Evolutionary conservation across 2,113 vertebrate species (phyloP).

Genomic region (Rhizomys pruinosus): DNA sequence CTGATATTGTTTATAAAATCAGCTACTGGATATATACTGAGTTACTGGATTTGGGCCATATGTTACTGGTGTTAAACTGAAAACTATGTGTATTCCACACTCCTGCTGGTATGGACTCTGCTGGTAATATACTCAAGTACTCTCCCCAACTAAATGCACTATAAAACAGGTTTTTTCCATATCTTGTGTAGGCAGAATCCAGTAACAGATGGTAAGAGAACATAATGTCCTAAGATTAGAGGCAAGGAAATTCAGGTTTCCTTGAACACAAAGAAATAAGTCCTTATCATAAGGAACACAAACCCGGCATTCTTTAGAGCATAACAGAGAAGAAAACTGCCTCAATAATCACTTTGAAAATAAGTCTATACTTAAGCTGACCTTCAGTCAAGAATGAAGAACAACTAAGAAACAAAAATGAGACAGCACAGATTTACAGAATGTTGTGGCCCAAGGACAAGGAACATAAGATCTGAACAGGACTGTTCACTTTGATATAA

Average conservation of each 20-base stretch:
- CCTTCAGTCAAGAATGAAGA: slow-evolving; percentile 5
- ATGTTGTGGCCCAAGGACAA: neutral
- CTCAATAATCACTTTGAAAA: slow-evolving; percentile 15
- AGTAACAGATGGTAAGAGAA: slow-evolving; percentile 71
- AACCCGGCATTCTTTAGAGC: slow-evolving; percentile 35
- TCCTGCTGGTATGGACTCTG: neutral
- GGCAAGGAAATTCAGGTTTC: slow-evolving; percentile 64
- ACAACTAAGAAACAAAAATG: neutral
- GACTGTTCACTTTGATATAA: neutral
- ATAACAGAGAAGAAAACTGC: neutral
- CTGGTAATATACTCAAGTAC: neutral
- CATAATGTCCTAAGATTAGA: slow-evolving; percentile 75
- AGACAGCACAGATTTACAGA: neutral
- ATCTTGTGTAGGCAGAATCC: slow-evolving; percentile 63
- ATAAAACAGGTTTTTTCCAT: slow-evolving; percentile 17
- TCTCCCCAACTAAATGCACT: slow-evolving; percentile 46
- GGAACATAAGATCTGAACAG: neutral
- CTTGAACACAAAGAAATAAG: slow-evolving; percentile 65
- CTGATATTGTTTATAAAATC: neutral
- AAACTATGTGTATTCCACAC: neutral
- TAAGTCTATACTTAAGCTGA: neutral
- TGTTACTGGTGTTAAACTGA: neutral
- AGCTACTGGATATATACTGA: neutral
- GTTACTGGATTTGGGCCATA: neutral
- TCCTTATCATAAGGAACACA: neutral